Conservation (phyloP, 2,797 vertebrate genomes). For the Peromyscus nudipes region DNA sequence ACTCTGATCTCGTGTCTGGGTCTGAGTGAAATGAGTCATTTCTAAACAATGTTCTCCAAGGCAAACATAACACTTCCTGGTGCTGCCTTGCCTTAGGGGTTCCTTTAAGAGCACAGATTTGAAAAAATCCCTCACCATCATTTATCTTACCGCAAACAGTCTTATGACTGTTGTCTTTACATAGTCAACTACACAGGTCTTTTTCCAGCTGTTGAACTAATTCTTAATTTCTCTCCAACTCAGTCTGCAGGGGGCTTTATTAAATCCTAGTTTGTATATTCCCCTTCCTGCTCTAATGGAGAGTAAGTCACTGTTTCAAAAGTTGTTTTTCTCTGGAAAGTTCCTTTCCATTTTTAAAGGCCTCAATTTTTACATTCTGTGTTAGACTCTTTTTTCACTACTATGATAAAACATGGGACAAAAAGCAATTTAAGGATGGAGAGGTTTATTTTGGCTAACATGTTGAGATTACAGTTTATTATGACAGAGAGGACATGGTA, state of each 20-base stretch:
- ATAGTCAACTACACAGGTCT: background rate
- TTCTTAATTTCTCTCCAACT: constrained; percentile 8
- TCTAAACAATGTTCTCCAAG: constrained; percentile 59
- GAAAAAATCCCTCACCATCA: background rate
- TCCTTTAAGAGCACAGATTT: background rate
- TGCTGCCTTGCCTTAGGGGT: background rate
- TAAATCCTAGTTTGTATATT: constrained; percentile 8
- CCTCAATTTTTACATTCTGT: background rate
- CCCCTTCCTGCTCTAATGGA: background rate
- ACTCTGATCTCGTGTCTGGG: constrained; percentile 61
- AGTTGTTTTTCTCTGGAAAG: constrained; percentile 40
- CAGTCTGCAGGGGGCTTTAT: constrained; percentile 11
- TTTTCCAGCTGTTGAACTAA: background rate
- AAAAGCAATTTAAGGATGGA: background rate
- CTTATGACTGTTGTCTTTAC: background rate
- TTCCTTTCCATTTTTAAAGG: constrained; percentile 30
- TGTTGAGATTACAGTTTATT: background rate
- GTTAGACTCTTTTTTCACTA: background rate
- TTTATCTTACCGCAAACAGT: background rate
- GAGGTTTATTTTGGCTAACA: background rate
- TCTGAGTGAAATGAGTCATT: constrained; percentile 74
- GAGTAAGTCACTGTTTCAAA: constrained; percentile 32
- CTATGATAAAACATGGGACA: background rate
- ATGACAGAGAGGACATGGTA: background rate
- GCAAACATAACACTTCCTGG: constrained; percentile 63